Conservation (phyloP, 35 echinoderm and acorn worm genomes). For the Strongylocentrotus purpuratus region DNA sequence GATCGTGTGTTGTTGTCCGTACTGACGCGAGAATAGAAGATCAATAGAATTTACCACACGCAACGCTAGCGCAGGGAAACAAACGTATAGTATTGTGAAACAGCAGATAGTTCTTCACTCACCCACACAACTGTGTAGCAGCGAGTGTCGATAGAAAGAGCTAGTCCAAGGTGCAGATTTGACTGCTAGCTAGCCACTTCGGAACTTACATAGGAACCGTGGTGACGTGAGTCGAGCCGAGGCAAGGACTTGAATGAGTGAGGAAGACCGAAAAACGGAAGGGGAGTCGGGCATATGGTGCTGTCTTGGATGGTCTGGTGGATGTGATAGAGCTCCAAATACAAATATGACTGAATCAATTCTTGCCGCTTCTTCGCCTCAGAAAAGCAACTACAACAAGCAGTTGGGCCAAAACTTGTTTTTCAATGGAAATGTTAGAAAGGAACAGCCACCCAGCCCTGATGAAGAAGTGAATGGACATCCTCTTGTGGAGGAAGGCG, state of each 20-base stretch:
- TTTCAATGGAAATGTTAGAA: conserved; percentile 47
- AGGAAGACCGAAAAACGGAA: conserved; percentile 26
- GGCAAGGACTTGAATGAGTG: background rate
- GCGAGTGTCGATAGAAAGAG: too few species aligned
- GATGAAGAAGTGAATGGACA: conserved; percentile 52
- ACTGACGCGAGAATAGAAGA: background rate
- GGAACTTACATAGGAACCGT: background rate
- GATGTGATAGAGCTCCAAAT: conserved; percentile 29
- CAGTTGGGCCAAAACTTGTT: conserved; percentile 27
- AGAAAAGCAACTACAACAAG: conserved; percentile 40
- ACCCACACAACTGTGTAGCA: too few species aligned
- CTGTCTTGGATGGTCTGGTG: conserved; percentile 45
- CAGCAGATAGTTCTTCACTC: background rate
- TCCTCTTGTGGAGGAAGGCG: background rate
- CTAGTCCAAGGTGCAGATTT: too few species aligned
- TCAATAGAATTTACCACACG: conserved; percentile 1
- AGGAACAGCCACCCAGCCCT: conserved; percentile 56
- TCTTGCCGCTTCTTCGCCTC: conserved; percentile 44
- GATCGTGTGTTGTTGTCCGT: background rate
- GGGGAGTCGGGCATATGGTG: conserved; percentile 47
- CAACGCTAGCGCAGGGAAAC: background rate
- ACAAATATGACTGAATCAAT: conserved; percentile 60
- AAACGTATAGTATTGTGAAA: background rate
- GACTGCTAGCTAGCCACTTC: background rate
- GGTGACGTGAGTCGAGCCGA: background rate